Evolutionary conservation across 1,140 invertebrate genomes (phyloP).

Genomic region (Penaeus japonicus): DNA sequence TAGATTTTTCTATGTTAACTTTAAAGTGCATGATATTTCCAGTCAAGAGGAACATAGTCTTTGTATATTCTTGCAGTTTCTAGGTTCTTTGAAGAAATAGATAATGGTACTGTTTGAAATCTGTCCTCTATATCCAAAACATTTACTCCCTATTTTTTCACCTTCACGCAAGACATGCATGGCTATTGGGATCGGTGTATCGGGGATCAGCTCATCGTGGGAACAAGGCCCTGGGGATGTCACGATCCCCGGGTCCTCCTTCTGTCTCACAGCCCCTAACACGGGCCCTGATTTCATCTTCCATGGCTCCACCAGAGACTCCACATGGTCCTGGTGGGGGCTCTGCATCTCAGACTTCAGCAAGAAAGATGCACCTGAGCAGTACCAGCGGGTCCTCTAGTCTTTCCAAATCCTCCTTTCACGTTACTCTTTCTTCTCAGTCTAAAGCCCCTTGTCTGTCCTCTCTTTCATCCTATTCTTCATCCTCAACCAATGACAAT

Average conservation of each 20-base stretch:
- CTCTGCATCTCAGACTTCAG: conserved; percentile 13
- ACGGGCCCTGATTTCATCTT: neutral
- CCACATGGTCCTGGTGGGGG: conserved; percentile 20
- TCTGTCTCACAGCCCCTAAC: conserved; percentile 19
- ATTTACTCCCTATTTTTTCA: conserved; percentile 37
- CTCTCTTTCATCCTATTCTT: conserved; percentile 17
- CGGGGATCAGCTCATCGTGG: conserved; percentile 43
- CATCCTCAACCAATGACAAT: conserved; percentile 15
- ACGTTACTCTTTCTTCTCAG: neutral
- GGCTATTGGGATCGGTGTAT: conserved; percentile 53
- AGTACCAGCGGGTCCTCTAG: neutral
- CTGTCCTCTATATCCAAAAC: neutral
- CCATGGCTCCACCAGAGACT: neutral
- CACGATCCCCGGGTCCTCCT: conserved; percentile 13
- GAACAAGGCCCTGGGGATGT: conserved; percentile 31
- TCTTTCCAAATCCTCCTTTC: neutral
- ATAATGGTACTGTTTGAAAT: too few relatives aligned
- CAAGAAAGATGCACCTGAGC: conserved; percentile 23
- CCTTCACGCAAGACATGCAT: conserved; percentile 46
- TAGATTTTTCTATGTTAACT: too few relatives aligned
- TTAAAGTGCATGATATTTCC: too few relatives aligned
- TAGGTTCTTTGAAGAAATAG: too few relatives aligned
- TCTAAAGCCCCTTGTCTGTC: conserved; percentile 12
- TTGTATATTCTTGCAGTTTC: too few relatives aligned
- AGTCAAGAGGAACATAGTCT: too few relatives aligned